Conservation (phyloP, 37 sponge, comb jelly and placozoan species). For the Geodia barretti region DNA sequence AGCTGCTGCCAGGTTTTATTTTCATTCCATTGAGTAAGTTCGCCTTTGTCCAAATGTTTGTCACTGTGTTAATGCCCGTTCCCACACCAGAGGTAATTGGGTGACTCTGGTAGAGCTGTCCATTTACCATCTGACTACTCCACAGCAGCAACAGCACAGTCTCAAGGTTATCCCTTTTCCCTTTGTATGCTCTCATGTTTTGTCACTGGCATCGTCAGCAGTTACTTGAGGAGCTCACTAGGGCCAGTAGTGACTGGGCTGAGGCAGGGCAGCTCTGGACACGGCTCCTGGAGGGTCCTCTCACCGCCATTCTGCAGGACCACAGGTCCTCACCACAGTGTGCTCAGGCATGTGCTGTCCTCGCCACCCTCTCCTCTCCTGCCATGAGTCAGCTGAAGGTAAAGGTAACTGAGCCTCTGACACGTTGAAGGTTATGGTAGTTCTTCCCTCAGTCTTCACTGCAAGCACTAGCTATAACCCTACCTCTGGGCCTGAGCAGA, state of each 20-base stretch:
- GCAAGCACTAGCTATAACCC: slow-evolving; percentile 24
- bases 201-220: neutral
- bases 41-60: neutral
- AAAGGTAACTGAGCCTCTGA: neutral
- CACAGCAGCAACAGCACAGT: slow-evolving; percentile 46
- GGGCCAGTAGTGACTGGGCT: slow-evolving; percentile 7
- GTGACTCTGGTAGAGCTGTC: slow-evolving; percentile 20
- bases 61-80: neutral
- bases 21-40: slow-evolving; percentile 33
- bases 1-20: slow-evolving; percentile 50
- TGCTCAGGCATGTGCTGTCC: slow-evolving; percentile 42
- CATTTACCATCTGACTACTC: slow-evolving; percentile 13
- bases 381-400: slow-evolving; percentile 30
- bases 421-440: neutral
- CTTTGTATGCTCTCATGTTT: neutral
- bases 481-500: slow-evolving; percentile 47
- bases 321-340: neutral
- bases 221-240: slow-evolving; percentile 49
- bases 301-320: slow-evolving; percentile 28
- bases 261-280: slow-evolving; percentile 43
- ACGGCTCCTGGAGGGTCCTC: slow-evolving; percentile 40
- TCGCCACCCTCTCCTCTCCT: slow-evolving; percentile 41
- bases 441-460: slow-evolving; percentile 9
- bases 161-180: slow-evolving; percentile 27
- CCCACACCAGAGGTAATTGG: slow-evolving; percentile 15